A percentile compares a stretch with the other conserved stretches of the same genome.
Evolutionary conservation across 2,888 invertebrate genomes (phyloP).

Genomic region (Schizotus pectinicornis): DNA sequence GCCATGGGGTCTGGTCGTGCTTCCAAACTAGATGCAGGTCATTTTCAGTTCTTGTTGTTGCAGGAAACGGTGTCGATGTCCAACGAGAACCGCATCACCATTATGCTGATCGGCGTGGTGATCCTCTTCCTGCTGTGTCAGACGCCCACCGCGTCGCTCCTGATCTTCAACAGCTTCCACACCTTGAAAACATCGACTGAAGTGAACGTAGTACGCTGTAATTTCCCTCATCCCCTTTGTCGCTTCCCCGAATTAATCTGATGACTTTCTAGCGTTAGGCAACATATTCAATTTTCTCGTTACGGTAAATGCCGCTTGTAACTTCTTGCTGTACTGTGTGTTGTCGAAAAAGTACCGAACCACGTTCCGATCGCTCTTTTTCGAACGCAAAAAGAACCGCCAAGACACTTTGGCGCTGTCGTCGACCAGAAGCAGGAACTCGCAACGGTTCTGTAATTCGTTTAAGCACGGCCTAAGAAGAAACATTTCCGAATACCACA

Average conservation of each 20-base stretch:
- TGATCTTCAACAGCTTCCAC: conserved; percentile 60
- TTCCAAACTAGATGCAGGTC: too few species aligned
- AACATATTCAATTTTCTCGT: conserved; percentile 76
- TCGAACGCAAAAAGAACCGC: conserved; percentile 43
- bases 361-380: conserved; percentile 58
- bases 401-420: conserved; percentile 48
- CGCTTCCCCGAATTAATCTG: neutral
- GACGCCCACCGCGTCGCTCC: conserved; percentile 68
- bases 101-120: conserved; percentile 78
- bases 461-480: conserved; percentile 47
- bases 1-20: too few species aligned
- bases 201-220: conserved; percentile 50
- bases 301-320: conserved; percentile 75
- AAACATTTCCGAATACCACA: conserved; percentile 51
- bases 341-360: conserved; percentile 76
- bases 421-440: conserved; percentile 41
- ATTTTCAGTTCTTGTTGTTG: conserved; percentile 12
- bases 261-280: conserved; percentile 61
- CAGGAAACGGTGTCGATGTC: conserved; percentile 59
- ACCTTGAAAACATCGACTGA: conserved; percentile 24
- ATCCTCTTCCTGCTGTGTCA: conserved; percentile 78
- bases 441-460: conserved; percentile 42
- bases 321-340: conserved; percentile 79
- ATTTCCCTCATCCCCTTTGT: conserved; percentile 23
- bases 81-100: conserved; percentile 76